Evolutionary conservation across 2,888 invertebrate species (phyloP), one percentile per base, ranked within the genome.

Genomic region (Pantelozetes paolii): DNA sequence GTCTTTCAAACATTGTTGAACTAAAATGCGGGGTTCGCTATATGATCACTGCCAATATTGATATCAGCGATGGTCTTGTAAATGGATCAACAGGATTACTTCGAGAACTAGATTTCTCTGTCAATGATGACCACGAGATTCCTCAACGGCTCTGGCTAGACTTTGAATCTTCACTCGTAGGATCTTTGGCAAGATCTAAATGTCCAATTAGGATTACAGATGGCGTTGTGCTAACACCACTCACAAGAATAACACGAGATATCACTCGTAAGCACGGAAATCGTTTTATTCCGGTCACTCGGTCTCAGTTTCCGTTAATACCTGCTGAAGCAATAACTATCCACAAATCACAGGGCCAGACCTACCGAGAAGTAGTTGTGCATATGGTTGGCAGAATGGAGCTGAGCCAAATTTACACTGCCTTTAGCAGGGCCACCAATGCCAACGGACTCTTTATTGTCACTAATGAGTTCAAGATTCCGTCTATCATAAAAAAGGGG

Each of bases 271-370:
- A 48, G 11, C 26, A 1, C 8, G 13, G 13, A 18, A 6, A 0
- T 30, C 2, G 32, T 6, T 26, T 54, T 23, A 15, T 72, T 0
- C 2, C 11, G 6, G 36, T 72, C 28, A 28, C 1, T 11, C 32
- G 78, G 48, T 71, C 20, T 9, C 78, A 79, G 72, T 78, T 79
- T 71, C 79, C 78, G 13, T 26, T 79, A 2, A 64, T 76, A 15
- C 32, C 76, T 1, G 78, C 78, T 1, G 77, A 79, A 72, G 77
- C 74, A 18, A 77, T 78, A 32, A 79, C 79, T 0, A 76, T 79
- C 36, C 54, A 74, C 8, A 79, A 79, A 71, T 57, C 75, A 0
- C 79, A 79, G 75, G 79, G 79, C 13, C 50, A 32, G 6, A 75
- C 76, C 0, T 75, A 50, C 23, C 26, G 72, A 2, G 1, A 20